Evolutionary conservation across 2,113 vertebrate species (phyloP).

Genomic region (Paracyprichromis sp.): DNA sequence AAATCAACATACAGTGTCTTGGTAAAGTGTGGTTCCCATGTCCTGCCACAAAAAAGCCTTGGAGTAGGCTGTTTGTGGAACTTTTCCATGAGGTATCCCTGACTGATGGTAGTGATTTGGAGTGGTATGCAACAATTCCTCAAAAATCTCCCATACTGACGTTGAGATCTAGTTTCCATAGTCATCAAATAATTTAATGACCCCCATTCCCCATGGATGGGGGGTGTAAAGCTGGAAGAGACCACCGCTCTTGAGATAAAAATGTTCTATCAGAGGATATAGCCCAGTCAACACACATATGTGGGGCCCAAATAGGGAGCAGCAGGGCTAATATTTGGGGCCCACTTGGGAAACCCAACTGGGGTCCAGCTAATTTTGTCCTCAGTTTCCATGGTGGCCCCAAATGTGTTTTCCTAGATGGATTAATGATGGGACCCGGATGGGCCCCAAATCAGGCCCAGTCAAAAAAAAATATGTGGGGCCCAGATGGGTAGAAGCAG

Average conservation of each 20-base stretch:
- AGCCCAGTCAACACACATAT: neutral
- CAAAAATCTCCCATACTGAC: neutral
- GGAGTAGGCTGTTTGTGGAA: neutral
- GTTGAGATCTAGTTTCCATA: neutral
- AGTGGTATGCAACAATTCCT: neutral
- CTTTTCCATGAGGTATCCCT: neutral
- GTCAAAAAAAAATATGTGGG: too few relatives aligned
- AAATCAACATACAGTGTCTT: neutral
- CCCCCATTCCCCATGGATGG: neutral
- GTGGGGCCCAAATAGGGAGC: too few relatives aligned
- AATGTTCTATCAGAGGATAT: neutral
- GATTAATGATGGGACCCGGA: too few relatives aligned
- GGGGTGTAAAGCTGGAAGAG: neutral
- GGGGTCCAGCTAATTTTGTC: too few relatives aligned
- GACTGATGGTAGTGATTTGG: neutral
- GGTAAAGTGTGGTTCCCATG: neutral
- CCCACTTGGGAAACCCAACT: too few relatives aligned
- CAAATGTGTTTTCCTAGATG: too few relatives aligned
- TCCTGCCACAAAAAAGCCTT: neutral
- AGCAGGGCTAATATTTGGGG: too few relatives aligned
- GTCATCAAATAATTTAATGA: neutral
- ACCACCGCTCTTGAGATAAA: neutral
- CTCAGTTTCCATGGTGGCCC: too few relatives aligned
- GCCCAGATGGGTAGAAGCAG: too few relatives aligned
- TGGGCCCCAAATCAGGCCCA: too few relatives aligned